Base-by-base conservation (phyloP, 2,797 vertebrate genomes). In the Tragopan temminckii region DNA sequence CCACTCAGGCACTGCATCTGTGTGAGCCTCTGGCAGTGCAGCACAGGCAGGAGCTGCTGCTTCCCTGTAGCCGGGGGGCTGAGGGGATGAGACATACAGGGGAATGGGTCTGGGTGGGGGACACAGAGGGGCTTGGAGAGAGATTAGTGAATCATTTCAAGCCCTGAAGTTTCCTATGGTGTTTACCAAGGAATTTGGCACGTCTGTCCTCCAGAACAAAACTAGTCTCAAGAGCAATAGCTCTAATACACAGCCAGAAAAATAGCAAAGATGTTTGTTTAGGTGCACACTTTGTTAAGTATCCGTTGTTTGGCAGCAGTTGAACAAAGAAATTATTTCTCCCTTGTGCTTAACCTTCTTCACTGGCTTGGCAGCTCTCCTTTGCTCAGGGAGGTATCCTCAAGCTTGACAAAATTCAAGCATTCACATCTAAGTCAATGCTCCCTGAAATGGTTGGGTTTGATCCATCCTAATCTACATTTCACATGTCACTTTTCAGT, bases 261-360 rank as follows among this genome's bases (percentile, higher is more conserved):
- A 84, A 85, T 46, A 55, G 1, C 53, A 67, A 70, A 43, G 20
- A 53, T 67, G n/a, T 48, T 45, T 80, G 31, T 89, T 92, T 68
- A 61, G 79, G 48, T 1, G 2, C 1, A 0, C 24, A 46, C 33
- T 83, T 80, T 87, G 15, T 58, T 77, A 91, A 62, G 33, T 64
- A 31, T 25, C 18, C 6, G 1, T 85, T 0, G 1, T 69, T 75
- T 76, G 50, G 50, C 62, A 87, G 58, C 55, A 75, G 38, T 1
- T 67, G 71, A 87, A 89, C 38, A 77, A 59, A 84, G 29, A 82
- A 77, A 80, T 66, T n/a, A 59, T 69, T 82, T 85, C 45, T 59
- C 71, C 58, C 48, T 82, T 48, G 36, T 33, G 66, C 82, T 93
- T 66, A 63, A 62, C 42, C 29, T 85, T 35, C 79, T 83, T 18